A percentile compares a stretch with the other conserved stretches of the same genome.
Evolutionary conservation across 2,888 invertebrate genomes (phyloP).

Genomic region (Agriopis marginaria): DNA sequence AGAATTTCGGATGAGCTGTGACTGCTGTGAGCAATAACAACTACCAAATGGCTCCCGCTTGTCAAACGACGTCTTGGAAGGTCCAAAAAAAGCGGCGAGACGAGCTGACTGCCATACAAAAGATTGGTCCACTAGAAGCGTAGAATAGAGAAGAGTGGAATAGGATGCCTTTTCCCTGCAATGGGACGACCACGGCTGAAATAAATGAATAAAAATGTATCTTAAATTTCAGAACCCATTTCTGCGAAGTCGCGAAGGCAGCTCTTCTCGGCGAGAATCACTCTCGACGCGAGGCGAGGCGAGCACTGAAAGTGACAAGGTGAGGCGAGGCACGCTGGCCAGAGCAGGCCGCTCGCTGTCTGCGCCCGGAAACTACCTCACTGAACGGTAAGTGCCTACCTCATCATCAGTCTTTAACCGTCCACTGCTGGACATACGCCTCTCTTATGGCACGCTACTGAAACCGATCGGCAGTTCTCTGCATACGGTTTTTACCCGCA

Average conservation of each 20-base stretch:
- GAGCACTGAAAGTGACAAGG: slow-evolving; percentile 40
- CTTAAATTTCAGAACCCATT: slow-evolving; percentile 72
- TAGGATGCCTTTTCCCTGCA: too few relatives aligned
- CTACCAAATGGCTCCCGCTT: too few relatives aligned
- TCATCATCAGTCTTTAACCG: neutral
- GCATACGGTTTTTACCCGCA: too few relatives aligned
- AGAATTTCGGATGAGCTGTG: too few relatives aligned
- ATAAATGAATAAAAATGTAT: neutral
- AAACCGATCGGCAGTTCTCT: neutral
- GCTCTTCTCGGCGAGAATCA: slow-evolving; percentile 69
- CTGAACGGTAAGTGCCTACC: slow-evolving; percentile 61
- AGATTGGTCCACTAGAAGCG: too few relatives aligned
- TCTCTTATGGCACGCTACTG: neutral
- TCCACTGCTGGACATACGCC: neutral
- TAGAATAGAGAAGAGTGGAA: too few relatives aligned
- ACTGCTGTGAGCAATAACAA: too few relatives aligned
- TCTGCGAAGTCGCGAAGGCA: slow-evolving; percentile 76
- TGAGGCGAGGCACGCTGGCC: slow-evolving; percentile 59
- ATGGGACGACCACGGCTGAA: too few relatives aligned
- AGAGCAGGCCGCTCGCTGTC: slow-evolving; percentile 76
- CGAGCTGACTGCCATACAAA: too few relatives aligned
- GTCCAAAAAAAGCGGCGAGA: too few relatives aligned
- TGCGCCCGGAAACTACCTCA: slow-evolving; percentile 78
- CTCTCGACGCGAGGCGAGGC: slow-evolving; percentile 47
- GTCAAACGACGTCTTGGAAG: too few relatives aligned